phyloP scores from a whole-genome alignment of 1,140 invertebrate species.

The Ephestia elutella region DNA sequence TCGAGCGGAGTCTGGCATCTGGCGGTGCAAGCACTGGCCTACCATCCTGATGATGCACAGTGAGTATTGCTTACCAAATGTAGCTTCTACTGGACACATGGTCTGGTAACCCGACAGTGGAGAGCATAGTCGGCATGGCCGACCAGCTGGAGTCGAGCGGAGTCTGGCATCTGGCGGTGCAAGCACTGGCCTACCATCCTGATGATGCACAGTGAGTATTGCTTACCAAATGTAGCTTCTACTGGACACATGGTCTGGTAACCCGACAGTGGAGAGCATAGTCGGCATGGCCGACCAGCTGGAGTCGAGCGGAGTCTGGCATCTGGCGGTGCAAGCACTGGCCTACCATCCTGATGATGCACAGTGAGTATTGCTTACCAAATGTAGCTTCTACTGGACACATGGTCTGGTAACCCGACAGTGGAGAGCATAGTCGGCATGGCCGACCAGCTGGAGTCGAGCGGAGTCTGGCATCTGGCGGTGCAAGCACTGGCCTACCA shows the following conservation, averaged over 20 bases:
- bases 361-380: slow-evolving; percentile 40
- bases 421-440: slow-evolving; percentile 81
- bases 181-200: slow-evolving; percentile 87
- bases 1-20: slow-evolving; percentile 89
- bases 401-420: no score
- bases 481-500: slow-evolving; percentile 90
- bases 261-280: slow-evolving; percentile 77
- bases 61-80: slow-evolving; percentile 35
- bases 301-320: slow-evolving; percentile 87
- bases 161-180: slow-evolving; percentile 92
- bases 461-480: slow-evolving; percentile 91
- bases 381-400: no score
- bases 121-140: slow-evolving; percentile 83
- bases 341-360: slow-evolving; percentile 83
- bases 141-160: slow-evolving; percentile 87
- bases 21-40: slow-evolving; percentile 89
- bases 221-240: no score
- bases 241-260: no score
- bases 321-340: slow-evolving; percentile 91
- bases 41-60: slow-evolving; percentile 79
- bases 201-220: slow-evolving; percentile 70
- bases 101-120: no score
- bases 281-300: slow-evolving; percentile 88
- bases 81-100: no score
- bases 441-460: slow-evolving; percentile 87